Evolutionary conservation across 2,113 vertebrate genomes (phyloP).

Genomic region (Lipotes vexillifer): DNA sequence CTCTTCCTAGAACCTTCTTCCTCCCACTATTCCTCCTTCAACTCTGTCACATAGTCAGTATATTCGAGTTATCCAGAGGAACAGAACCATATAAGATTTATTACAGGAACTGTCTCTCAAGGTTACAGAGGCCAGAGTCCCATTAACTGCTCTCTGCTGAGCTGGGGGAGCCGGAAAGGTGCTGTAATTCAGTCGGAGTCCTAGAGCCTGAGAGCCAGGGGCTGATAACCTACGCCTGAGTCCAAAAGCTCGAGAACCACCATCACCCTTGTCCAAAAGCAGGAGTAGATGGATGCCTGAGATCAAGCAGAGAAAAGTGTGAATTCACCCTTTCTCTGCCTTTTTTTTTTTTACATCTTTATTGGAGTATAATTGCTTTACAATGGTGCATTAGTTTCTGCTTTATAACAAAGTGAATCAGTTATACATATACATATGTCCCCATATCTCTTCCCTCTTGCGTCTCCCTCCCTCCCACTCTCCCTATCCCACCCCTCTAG

Average conservation of each 20-base stretch:
- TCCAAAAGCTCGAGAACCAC: neutral
- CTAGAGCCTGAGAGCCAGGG: neutral
- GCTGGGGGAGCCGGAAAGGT: neutral
- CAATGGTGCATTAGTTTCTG: too few species aligned
- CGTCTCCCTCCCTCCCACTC: too few species aligned
- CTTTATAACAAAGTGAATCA: too few species aligned
- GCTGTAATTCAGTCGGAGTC: neutral
- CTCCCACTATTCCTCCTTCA: neutral
- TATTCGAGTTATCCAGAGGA: neutral
- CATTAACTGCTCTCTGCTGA: neutral
- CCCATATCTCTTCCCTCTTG: too few species aligned
- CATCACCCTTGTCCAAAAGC: too few species aligned
- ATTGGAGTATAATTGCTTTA: too few species aligned
- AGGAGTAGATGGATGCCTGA: neutral
- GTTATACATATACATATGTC: too few species aligned
- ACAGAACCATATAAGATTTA: neutral
- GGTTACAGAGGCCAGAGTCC: neutral
- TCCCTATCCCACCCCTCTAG: too few species aligned
- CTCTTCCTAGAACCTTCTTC: neutral
- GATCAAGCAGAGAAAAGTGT: neutral
- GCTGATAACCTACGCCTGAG: neutral
- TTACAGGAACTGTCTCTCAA: neutral
- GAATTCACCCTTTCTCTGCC: neutral
- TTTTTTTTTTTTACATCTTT: neutral
- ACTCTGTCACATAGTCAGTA: neutral